Conservation (phyloP, 2,888 invertebrate genomes). For the Panopea generosa region DNA sequence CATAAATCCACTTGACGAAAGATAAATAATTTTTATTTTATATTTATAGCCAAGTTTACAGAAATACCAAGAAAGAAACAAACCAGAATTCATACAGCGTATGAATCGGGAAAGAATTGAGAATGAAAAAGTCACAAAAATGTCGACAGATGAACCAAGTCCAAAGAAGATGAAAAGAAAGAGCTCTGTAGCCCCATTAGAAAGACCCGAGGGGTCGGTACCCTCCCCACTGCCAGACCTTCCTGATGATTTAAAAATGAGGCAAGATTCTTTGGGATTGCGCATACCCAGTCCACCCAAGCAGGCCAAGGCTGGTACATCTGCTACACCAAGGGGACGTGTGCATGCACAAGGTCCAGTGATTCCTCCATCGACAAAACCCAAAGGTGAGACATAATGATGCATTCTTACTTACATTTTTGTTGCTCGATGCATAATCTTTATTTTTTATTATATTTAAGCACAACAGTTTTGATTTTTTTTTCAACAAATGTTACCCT, state of each 20-base stretch:
- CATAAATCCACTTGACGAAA: too few species aligned
- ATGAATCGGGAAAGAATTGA: conserved; percentile 76
- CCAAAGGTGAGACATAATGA: conserved; percentile 70
- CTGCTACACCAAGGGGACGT: conserved; percentile 55
- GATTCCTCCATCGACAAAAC: conserved; percentile 70
- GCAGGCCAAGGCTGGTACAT: conserved; percentile 53
- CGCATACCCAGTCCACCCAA: conserved; percentile 67
- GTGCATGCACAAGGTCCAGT: conserved; percentile 66
- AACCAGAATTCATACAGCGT: conserved; percentile 81
- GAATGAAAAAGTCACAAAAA: conserved; percentile 58
- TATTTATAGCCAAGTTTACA: conserved; percentile 81
- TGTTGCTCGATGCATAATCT: too few species aligned
- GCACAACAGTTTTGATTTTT: too few species aligned
- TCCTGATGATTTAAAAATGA: conserved; percentile 79
- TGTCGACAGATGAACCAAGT: conserved; percentile 63
- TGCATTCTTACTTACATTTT: too few species aligned
- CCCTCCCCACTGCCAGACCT: conserved; percentile 79
- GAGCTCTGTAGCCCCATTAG: conserved; percentile 79
- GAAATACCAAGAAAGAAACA: conserved; percentile 80
- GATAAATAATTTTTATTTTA: too few species aligned
- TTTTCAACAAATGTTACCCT: too few species aligned
- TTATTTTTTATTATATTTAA: too few species aligned
- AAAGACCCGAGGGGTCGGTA: conserved; percentile 59
- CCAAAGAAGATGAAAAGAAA: conserved; percentile 71
- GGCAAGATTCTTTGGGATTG: conserved; percentile 73